Base-by-base conservation (phyloP, 2,888 invertebrate genomes). In the Oscheius sp. region DNA sequence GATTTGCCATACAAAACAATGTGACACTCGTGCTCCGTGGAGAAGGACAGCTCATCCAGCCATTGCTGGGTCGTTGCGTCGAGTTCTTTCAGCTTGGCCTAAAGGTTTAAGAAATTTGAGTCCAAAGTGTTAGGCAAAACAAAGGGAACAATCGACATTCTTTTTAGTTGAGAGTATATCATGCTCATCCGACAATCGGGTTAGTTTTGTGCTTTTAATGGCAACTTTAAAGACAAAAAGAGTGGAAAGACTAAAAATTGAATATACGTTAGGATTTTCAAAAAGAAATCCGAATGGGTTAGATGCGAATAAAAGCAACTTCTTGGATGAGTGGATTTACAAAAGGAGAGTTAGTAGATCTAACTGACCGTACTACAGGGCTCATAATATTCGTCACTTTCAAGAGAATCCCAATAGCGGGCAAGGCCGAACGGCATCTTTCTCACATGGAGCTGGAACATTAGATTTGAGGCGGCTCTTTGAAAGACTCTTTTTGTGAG, bases 1-100 rank as follows among this genome's bases (percentile, higher is more conserved):
- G 81, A 79, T 70, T 83, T 83, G 20, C 82, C 83, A 65, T 81
- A 82, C 0, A 83, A 71, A 34, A 83, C 79, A 8, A 82, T 76
- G 70, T 78, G 75, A 27, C 79, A 77, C 64, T 83, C 83, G 45
- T 81, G 72, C 63, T 81, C 79, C 20, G 76, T 71, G 17, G 71
- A 65, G 34, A 70, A 48, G 4, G 68, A 64, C 12, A 81, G 55
- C 34, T 69, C 72, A 8, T 58, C 42, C 12, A 81, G 68, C 81
- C 81, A 81, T 70, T 75, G 67, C 20, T 70, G 69, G n/a, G 74
- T 72, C 12, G 53, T 37, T 10, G 29, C 33, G 6, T 66, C 66
- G n/a, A 66, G 37, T 8, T 65, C 52, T 33, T 50, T 39, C 20
- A 37, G 29, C 1, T 48, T 34, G 5, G 52, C 25, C 37, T 55